Base-by-base conservation (phyloP, 2,888 invertebrate species). In the Stomorhina lunata region DNA sequence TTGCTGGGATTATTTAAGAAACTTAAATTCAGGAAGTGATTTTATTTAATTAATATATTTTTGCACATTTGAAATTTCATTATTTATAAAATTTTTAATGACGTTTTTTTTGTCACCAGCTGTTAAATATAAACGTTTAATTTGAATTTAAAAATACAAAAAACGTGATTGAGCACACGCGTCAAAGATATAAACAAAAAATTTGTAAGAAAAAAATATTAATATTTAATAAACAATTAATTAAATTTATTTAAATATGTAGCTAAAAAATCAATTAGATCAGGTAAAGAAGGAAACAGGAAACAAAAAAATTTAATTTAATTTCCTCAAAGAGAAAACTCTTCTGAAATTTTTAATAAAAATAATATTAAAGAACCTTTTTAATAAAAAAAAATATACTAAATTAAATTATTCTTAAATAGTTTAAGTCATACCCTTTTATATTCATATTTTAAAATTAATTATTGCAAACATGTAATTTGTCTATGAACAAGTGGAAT, bases 391-490 rank as follows among this genome's bases (percentile, higher is more conserved):
- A 20, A 27, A 25, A 43, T 17, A 12, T 20, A n/a, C 10, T 1
- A 20, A 15, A 43, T 22, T 27, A 10, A 73, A 32, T 15, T 43
- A 29, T 37, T 37, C 63, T 53, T 29, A 0, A 53, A 4, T 34
- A 43, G 61, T 55, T 55, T 27, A 7, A 63, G 45, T 63, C 55
- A 72, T 29, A 22, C 12, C 5, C 2, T 5, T 10, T 55, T n/a
- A 15, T 55, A 53, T 22, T 9, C 50, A 4, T n/a, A 61, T 6
- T n/a, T n/a, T n/a, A 4, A n/a, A 71, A 32, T 80, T 68, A 61
- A 34, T n/a, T 57, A 80, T 61, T 66, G 12, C 17, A 61, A 73
- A 34, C 75, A 73, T 43, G 66, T 73, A 53, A 50, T 72, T 66
- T 69, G 37, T 71, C 59, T 34, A 53, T 55, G 45, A 68, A 45